Evolutionary conservation across 2,797 vertebrate genomes (phyloP).

Genomic region (Rhinichthys osculus): DNA sequence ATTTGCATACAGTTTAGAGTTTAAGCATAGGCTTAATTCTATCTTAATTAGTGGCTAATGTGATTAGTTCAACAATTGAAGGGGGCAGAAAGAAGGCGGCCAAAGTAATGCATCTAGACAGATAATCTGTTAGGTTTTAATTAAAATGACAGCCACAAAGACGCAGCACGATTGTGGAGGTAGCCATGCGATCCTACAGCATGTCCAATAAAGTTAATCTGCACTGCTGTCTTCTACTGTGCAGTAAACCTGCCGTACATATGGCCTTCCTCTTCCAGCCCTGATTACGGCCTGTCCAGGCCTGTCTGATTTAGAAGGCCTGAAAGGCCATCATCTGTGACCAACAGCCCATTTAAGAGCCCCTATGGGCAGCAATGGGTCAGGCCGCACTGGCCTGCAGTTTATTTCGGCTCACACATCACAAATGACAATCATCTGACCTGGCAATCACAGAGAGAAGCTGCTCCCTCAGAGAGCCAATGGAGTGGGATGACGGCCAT

Average conservation of each 20-base stretch:
- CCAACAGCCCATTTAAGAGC: constrained; percentile 65
- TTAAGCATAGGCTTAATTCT: constrained; percentile 12
- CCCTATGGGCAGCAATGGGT: constrained; percentile 53
- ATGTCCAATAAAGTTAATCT: constrained; percentile 61
- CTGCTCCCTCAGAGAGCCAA: constrained; percentile 39
- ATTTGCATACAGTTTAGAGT: neutral
- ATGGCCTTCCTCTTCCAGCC: constrained; percentile 63
- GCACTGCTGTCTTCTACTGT: constrained; percentile 60
- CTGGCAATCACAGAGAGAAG: constrained; percentile 58
- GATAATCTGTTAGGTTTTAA: constrained; percentile 73
- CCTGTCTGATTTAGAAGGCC: constrained; percentile 66
- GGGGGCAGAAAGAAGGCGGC: constrained; percentile 36
- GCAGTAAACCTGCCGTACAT: constrained; percentile 65
- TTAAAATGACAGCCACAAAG: constrained; percentile 66
- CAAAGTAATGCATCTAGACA: constrained; percentile 65
- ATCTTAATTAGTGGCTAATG: constrained; percentile 56
- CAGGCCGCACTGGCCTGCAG: constrained; percentile 25
- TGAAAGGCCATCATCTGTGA: constrained; percentile 61
- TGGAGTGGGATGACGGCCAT: constrained; percentile 53
- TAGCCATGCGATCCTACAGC: constrained; percentile 54
- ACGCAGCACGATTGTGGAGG: constrained; percentile 55
- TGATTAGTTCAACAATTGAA: constrained; percentile 52
- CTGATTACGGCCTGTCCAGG: constrained; percentile 69
- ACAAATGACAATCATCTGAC: constrained; percentile 63
- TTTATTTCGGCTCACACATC: constrained; percentile 47